Evolutionary conservation across 2,888 invertebrate genomes (phyloP).

Genomic region (Barypeithes pellucidus): DNA sequence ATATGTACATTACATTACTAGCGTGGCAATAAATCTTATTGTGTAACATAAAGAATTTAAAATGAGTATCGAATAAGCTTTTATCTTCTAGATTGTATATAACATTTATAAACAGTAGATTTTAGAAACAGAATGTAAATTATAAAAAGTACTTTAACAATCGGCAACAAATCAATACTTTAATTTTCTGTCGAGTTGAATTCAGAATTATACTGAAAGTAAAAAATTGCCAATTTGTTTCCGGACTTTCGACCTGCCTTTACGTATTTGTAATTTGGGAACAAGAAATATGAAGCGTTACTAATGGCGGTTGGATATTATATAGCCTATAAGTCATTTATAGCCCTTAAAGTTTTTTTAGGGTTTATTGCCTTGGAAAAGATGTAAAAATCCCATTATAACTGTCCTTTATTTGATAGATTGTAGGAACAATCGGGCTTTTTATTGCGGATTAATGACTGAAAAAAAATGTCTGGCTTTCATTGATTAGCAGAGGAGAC

Average conservation of each 20-base stretch:
- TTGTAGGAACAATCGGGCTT: background rate
- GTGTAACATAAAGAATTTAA: no score
- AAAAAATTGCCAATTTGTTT: conserved; percentile 30
- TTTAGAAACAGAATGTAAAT: no score
- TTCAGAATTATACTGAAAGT: background rate
- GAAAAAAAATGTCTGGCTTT: background rate
- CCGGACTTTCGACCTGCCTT: conserved; percentile 7
- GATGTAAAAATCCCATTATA: conserved; percentile 23
- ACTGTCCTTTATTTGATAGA: conserved; percentile 10
- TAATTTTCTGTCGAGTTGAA: background rate
- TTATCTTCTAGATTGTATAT: no score
- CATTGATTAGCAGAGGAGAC: no score
- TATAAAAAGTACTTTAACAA: no score
- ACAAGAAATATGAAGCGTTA: conserved; percentile 29
- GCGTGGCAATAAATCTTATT: no score
- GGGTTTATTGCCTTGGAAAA: conserved; percentile 4
- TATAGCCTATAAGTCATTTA: conserved; percentile 32
- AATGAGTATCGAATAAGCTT: no score
- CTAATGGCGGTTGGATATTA: conserved; percentile 25
- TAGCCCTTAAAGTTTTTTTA: conserved; percentile 18
- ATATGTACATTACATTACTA: no score
- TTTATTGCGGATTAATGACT: background rate
- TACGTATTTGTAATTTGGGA: conserved; percentile 25
- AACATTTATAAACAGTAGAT: no score
- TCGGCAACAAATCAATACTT: background rate